Conservation (phyloP, 2,797 vertebrate genomes). For the Pseudochaenichthys georgianus region DNA sequence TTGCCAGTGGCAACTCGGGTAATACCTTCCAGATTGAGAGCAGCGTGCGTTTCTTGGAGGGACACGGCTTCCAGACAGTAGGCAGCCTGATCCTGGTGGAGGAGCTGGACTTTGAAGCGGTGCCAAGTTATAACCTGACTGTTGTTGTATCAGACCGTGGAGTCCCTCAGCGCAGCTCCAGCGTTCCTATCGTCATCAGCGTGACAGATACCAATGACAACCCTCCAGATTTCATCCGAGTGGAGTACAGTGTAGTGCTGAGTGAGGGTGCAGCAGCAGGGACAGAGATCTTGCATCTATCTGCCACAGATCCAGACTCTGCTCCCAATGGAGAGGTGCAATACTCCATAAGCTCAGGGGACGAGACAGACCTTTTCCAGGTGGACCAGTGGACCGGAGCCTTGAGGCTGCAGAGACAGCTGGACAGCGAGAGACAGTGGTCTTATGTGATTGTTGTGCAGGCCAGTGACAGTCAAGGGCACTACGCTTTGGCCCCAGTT, state of each 20-base stretch:
- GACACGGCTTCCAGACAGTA: constrained; percentile 87
- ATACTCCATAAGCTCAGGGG: constrained; percentile 94
- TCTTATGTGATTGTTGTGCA: constrained; percentile 90
- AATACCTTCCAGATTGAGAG: constrained; percentile 95
- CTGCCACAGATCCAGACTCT: constrained; percentile 92
- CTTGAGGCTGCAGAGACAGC: constrained; percentile 83
- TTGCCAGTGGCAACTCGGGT: constrained; percentile 92
- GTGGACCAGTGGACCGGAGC: constrained; percentile 91
- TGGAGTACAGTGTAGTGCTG: constrained; percentile 87
- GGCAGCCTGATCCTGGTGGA: constrained; percentile 93
- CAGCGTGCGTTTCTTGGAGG: constrained; percentile 87
- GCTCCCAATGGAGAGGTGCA: constrained; percentile 87
- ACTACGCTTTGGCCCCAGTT: constrained; percentile 91
- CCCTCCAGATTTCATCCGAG: constrained; percentile 89
- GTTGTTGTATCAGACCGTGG: constrained; percentile 94
- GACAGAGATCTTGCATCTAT: constrained; percentile 91
- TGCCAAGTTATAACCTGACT: constrained; percentile 91
- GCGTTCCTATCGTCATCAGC: constrained; percentile 88
- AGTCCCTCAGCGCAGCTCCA: constrained; percentile 90
- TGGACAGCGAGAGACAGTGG: constrained; percentile 87
- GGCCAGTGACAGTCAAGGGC: constrained; percentile 88
- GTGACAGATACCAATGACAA: constrained; percentile 94
- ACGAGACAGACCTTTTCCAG: constrained; percentile 89
- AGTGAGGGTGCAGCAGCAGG: constrained; percentile 88
- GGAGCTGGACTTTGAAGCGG: constrained; percentile 92